A percentile compares a stretch with the other conserved stretches of the same genome.
These are phyloP conservation scores for Acanthurus leucopareius DNA, from an alignment of 2,797 vertebrate genomes.

Conservation along the genomic window DNA sequence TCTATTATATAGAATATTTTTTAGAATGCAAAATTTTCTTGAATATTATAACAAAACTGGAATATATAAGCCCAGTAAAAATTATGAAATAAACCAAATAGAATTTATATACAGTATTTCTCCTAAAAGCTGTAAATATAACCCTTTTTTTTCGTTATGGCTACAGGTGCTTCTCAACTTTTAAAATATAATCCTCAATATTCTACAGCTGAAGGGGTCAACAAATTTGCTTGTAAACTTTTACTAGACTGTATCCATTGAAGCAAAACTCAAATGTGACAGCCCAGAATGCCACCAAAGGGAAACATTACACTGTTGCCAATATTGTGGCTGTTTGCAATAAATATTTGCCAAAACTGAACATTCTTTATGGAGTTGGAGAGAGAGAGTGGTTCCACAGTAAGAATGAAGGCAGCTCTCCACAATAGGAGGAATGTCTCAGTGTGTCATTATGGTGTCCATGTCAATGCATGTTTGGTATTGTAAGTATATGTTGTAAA, in stretches of 20 bases:
- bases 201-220: not conserved
- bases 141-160: no score
- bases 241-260: not conserved
- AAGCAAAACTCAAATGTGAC: not conserved
- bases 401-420: slow-evolving; percentile 47
- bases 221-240: slow-evolving; percentile 12
- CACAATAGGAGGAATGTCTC: slow-evolving; percentile 75
- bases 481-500: slow-evolving; percentile 80
- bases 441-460: slow-evolving; percentile 78
- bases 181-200: not conserved
- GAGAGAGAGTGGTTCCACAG: slow-evolving; percentile 42
- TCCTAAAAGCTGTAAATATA: no score
- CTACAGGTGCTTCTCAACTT: not conserved
- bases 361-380: slow-evolving; percentile 24
- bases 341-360: slow-evolving; percentile 36
- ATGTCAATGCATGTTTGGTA: slow-evolving; percentile 77
- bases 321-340: not conserved
- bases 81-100: no score
- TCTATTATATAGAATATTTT: no score
- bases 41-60: no score
- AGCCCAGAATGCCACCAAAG: not conserved
- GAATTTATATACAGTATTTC: no score
- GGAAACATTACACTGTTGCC: not conserved
- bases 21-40: no score
- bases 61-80: no score